Percentiles rank a stretch among this genome's conserved stretches.
Conservation (phyloP, 2,797 vertebrate species). For the Tolypeutes matacus region DNA sequence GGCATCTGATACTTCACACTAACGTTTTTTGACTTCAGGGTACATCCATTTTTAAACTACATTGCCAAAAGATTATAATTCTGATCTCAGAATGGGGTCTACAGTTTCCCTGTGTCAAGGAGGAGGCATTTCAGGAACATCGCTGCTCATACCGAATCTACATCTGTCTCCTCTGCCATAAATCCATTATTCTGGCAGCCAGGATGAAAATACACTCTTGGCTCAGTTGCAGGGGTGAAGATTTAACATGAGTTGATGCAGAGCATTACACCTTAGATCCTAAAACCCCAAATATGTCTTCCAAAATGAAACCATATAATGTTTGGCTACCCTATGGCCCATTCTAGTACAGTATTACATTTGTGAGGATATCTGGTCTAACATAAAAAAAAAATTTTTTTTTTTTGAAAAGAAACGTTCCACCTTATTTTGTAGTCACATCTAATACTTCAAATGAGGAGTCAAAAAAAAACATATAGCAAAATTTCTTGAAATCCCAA, state of each 20-base stretch:
- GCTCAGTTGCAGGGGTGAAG: not conserved
- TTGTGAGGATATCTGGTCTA: not conserved
- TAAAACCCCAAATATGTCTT: not conserved
- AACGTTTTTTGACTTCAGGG: not conserved
- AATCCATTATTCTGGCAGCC: not conserved
- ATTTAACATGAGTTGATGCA: not conserved
- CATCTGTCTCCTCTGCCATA: not conserved
- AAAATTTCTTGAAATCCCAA: not conserved
- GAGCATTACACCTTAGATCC: not conserved
- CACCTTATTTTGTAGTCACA: not conserved
- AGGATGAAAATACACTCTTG: not conserved
- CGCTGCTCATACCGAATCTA: not conserved
- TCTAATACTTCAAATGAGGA: not conserved
- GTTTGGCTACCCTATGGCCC: not conserved
- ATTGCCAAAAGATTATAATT: not conserved
- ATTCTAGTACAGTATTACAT: not conserved
- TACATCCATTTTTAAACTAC: not conserved
- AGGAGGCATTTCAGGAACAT: not conserved
- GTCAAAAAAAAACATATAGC: not conserved
- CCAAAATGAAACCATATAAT: constrained; percentile 6
- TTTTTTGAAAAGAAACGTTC: not conserved
- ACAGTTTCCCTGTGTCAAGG: not conserved
- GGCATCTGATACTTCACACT: not conserved
- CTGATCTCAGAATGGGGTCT: not conserved
- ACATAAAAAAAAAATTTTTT: not conserved